Evolutionary conservation across 2,888 invertebrate species (phyloP), one percentile per base, ranked within the genome.

Genomic region (Tipula lateralis): DNA sequence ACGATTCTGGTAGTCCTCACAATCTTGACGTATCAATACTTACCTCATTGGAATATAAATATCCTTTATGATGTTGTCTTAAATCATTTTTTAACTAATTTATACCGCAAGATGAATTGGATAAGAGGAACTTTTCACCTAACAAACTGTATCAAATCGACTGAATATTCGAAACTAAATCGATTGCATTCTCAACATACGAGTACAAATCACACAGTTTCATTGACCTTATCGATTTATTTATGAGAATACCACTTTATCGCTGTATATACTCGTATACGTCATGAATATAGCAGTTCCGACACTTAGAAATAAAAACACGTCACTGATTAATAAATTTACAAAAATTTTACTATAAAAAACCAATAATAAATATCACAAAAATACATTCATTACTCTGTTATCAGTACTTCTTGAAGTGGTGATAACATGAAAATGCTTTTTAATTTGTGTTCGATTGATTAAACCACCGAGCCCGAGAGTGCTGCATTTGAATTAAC

Each of bases 321-420:
- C 66, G 66, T 66, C 66, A 66, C 66, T 44, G 44, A 24, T 66
- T 66, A 66, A 66, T 24, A 19, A 66, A 24, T 66, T 66, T 66
- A 66, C 16, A 66, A 24, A 66, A 66, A 66, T 24, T 66, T 66
- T 66, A 9, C 50, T 19, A 50, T 50, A 24, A 66, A n/a, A 12
- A 66, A 24, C 66, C 12, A 66, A 66, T 66, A 66, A 66, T 66
- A 66, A 66, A 66, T 66, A 66, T 66, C 66, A 66, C 66, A 66
- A 66, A 50, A 66, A 66, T 66, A 66, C 7, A 66, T 24, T 24
- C 9, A 6, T 24, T 50, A n/a, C 1, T 19, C 24, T 66, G 9
- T 66, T 66, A 66, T 66, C 66, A 24, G 9, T 24, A 66, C 9
- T 12, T 24, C 19, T 66, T 66, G 9, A 66, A 66, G 24, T 9